Evolutionary conservation across 2,113 vertebrate species (phyloP).

Genomic region (Halcyon malimbica): DNA sequence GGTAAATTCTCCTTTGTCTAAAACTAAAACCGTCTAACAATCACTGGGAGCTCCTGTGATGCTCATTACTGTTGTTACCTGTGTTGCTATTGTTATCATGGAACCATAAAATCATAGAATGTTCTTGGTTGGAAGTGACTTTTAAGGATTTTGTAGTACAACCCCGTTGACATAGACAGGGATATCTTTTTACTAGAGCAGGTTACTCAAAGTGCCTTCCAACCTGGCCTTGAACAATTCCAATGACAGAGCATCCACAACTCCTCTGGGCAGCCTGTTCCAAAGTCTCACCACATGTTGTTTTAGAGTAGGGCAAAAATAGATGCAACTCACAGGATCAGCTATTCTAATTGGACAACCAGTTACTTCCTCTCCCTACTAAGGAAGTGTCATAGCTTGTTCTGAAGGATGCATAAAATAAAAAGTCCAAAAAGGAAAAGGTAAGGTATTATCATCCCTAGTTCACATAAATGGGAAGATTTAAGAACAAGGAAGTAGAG

Average conservation of each 20-base stretch:
- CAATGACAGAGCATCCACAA: accelerated
- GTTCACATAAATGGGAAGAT: neutral
- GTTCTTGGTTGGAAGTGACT: accelerated
- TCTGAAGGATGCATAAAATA: neutral
- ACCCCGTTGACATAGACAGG: accelerated
- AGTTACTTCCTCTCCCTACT: neutral
- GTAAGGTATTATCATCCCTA: neutral
- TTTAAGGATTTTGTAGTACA: neutral
- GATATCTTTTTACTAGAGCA: neutral
- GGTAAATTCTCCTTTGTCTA: neutral
- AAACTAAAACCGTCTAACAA: neutral
- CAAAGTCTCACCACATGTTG: neutral
- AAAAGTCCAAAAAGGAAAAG: neutral
- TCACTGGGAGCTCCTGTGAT: accelerated
- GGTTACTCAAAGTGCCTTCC: accelerated
- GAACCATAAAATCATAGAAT: neutral
- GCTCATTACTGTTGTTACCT: accelerated
- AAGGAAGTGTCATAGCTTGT: neutral
- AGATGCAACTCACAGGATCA: neutral
- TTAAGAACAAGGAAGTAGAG: neutral
- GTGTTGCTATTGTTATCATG: neutral
- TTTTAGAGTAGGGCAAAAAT: neutral
- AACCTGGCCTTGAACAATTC: neutral
- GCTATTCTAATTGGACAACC: neutral
- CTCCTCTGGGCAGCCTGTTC: neutral